Conservation (phyloP, 1,140 invertebrate species). For the Diuraphis noxia region DNA sequence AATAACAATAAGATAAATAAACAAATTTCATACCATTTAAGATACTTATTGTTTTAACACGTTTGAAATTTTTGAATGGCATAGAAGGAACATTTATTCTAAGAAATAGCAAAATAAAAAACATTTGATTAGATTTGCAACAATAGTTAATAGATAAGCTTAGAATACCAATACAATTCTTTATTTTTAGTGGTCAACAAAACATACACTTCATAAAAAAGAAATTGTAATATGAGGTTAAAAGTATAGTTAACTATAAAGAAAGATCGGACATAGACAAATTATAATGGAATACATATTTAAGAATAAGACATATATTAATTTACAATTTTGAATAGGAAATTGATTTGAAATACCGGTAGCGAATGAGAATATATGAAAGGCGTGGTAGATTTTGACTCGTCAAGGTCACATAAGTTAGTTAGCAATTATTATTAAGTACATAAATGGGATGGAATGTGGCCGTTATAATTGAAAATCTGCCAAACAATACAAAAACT, state of each 20-base stretch:
- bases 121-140: neutral
- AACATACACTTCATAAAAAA: neutral
- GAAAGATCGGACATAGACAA: neutral
- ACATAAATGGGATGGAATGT: conserved; percentile 29
- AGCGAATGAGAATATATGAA: neutral
- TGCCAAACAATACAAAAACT: conserved; percentile 30
- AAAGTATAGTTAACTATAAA: neutral
- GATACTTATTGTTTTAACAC: conserved; percentile 14
- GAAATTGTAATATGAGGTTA: neutral
- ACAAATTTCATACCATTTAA: conserved; percentile 8
- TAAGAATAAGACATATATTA: neutral
- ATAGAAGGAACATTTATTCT: neutral
- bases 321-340: neutral
- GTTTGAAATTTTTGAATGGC: neutral
- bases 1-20: neutral
- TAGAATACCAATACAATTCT: neutral
- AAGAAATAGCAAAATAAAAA: neutral
- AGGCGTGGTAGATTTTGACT: conserved; percentile 34
- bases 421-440: conserved; percentile 34
- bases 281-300: neutral
- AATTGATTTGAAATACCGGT: conserved; percentile 2
- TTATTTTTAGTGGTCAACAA: neutral
- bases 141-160: neutral
- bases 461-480: conserved; percentile 26
- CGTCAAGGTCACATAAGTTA: conserved; percentile 12